Percentiles rank a stretch among this genome's conserved stretches.
Conservation (phyloP, 2,888 invertebrate species). For the Habroteleia sp. region DNA sequence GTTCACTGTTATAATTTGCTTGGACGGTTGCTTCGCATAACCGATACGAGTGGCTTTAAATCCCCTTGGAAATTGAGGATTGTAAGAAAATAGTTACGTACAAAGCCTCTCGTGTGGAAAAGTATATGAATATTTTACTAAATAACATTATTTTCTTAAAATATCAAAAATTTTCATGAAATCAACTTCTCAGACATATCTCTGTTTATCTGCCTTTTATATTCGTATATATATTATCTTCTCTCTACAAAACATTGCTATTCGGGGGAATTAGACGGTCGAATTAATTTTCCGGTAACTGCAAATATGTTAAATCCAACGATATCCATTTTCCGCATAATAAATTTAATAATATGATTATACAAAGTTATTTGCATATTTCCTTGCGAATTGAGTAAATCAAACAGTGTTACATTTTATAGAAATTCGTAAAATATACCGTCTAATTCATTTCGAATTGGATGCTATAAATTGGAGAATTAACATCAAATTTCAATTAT, state of each 20-base stretch:
- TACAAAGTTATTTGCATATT: no score
- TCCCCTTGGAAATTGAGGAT: slow-evolving; percentile 62
- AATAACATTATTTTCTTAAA: slow-evolving; percentile 59
- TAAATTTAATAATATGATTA: no score
- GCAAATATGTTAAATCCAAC: no score
- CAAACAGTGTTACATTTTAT: no score
- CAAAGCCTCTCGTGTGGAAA: slow-evolving; percentile 54
- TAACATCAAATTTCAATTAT: no score
- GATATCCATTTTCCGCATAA: no score
- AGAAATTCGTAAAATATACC: no score
- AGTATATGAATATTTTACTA: slow-evolving; percentile 54
- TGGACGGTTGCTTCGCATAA: slow-evolving; percentile 76
- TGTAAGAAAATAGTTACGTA: slow-evolving; percentile 68
- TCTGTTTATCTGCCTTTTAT: slow-evolving; percentile 1
- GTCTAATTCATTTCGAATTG: no score
- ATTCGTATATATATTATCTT: not conserved
- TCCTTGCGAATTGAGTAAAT: no score
- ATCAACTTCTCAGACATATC: slow-evolving; percentile 15
- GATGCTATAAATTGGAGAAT: no score
- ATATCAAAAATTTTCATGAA: slow-evolving; percentile 28
- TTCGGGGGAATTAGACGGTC: not conserved
- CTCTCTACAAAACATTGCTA: not conserved
- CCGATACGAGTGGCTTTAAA: slow-evolving; percentile 69
- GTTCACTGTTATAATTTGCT: slow-evolving; percentile 76
- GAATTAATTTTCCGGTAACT: not conserved